Conservation (phyloP, 2,113 vertebrate species). For the Bubo blakistoni region DNA sequence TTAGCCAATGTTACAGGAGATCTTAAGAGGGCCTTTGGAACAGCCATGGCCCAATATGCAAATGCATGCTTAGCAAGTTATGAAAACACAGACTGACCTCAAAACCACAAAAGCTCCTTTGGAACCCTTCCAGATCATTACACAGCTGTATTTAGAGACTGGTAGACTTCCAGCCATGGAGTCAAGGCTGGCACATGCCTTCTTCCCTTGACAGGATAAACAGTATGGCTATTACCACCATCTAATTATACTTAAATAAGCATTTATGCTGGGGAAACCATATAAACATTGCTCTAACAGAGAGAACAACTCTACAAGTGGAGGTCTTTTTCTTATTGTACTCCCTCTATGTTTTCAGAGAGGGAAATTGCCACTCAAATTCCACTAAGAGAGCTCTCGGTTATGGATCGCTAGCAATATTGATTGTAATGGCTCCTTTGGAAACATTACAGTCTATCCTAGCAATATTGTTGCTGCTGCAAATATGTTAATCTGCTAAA, state of each 20-base stretch:
- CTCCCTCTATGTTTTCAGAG: neutral
- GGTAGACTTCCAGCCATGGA: neutral
- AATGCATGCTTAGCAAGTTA: neutral
- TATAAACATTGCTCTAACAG: neutral
- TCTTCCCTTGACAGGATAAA: neutral
- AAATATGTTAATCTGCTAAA: conserved; percentile 36
- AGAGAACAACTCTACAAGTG: neutral
- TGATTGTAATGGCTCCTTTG: conserved; percentile 49
- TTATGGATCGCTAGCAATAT: conserved; percentile 51
- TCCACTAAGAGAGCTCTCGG: conserved; percentile 38
- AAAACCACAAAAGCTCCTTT: conserved; percentile 16
- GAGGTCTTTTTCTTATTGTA: neutral
- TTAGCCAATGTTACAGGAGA: neutral
- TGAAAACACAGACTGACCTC: conserved; percentile 9
- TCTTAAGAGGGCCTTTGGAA: neutral
- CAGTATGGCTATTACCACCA: neutral
- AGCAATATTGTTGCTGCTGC: neutral
- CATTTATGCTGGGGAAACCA: neutral
- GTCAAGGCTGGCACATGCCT: neutral
- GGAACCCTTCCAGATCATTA: neutral
- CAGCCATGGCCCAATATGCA: neutral
- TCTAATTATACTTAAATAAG: neutral
- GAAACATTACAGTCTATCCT: conserved; percentile 33
- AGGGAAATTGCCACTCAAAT: conserved; percentile 15
- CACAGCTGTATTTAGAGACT: neutral